phyloP scores from a whole-genome alignment of 2,113 vertebrate species.

The Hippolais icterina region DNA sequence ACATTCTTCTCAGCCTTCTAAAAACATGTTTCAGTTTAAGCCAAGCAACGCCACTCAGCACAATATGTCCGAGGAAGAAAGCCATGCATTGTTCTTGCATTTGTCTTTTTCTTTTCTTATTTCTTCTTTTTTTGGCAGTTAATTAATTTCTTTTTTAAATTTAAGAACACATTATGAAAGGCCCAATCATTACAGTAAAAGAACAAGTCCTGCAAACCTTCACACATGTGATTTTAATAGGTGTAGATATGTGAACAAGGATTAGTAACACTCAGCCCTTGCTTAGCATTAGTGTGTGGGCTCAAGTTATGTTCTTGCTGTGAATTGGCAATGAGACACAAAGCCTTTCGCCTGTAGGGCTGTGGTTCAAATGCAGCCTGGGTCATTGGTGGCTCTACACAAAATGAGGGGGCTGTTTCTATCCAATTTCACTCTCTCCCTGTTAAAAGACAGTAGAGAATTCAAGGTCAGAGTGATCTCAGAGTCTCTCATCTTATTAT shows the following conservation, averaged over 20 bases:
- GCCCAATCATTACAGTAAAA: neutral
- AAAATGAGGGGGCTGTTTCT: slow-evolving; percentile 50
- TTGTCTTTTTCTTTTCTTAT: neutral
- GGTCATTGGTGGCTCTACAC: slow-evolving; percentile 25
- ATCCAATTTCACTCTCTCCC: slow-evolving; percentile 43
- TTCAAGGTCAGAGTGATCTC: slow-evolving; percentile 59
- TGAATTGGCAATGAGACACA: slow-evolving; percentile 55
- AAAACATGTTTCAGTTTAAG: neutral
- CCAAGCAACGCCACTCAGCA: neutral
- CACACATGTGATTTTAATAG: slow-evolving; percentile 44
- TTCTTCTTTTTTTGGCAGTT: neutral
- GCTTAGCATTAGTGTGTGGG: slow-evolving; percentile 28
- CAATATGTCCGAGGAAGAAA: slow-evolving; percentile 15
- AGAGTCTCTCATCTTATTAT: slow-evolving; percentile 59
- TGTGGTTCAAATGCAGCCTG: slow-evolving; percentile 54
- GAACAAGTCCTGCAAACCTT: slow-evolving; percentile 15
- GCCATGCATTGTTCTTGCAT: neutral
- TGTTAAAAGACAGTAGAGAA: slow-evolving; percentile 50
- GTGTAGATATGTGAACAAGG: slow-evolving; percentile 39
- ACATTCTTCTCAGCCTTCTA: neutral
- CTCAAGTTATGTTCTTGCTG: slow-evolving; percentile 47
- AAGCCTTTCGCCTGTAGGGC: slow-evolving; percentile 47
- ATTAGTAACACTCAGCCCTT: slow-evolving; percentile 38
- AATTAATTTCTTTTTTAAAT: neutral
- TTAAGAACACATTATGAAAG: neutral